These are phyloP conservation scores for Galbula dea DNA, from an alignment of 2,113 vertebrate genomes.

Conservation along the genomic window DNA sequence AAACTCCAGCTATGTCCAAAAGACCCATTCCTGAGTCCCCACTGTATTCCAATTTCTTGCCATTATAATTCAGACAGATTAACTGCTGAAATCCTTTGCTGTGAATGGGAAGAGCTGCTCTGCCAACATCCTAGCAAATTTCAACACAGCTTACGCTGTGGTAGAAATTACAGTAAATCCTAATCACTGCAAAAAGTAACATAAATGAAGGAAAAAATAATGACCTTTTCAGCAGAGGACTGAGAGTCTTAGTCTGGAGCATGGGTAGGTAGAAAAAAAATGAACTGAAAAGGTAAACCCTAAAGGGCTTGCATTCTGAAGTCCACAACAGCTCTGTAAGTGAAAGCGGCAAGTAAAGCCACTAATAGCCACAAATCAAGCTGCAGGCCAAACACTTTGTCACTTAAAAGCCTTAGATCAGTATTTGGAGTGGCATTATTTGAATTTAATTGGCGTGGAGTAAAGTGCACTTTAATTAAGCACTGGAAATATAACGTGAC, in stretches of 20 bases:
- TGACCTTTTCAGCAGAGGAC: neutral
- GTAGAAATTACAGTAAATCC: neutral
- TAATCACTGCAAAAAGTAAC: neutral
- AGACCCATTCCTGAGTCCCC: neutral
- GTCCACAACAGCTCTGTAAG: neutral
- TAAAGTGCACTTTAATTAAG: slow-evolving; percentile 32
- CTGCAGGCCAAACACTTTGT: neutral
- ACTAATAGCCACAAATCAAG: neutral
- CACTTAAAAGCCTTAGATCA: slow-evolving; percentile 12
- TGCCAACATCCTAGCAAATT: neutral
- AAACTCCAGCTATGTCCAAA: neutral
- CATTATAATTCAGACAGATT: neutral
- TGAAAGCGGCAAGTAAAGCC: neutral
- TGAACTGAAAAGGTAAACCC: neutral
- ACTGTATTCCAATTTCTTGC: neutral
- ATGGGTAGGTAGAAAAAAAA: neutral
- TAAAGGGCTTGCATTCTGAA: neutral
- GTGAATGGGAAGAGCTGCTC: neutral
- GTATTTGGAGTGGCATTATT: neutral
- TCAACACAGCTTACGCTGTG: neutral
- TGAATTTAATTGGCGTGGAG: neutral
- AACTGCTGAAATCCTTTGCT: neutral
- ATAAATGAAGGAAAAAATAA: neutral
- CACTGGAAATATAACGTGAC: neutral
- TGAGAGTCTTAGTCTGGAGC: neutral